A percentile compares a stretch with the other conserved stretches of the same genome.
Conservation (phyloP, 2,113 vertebrate species). For the Hemicordylus capensis region DNA sequence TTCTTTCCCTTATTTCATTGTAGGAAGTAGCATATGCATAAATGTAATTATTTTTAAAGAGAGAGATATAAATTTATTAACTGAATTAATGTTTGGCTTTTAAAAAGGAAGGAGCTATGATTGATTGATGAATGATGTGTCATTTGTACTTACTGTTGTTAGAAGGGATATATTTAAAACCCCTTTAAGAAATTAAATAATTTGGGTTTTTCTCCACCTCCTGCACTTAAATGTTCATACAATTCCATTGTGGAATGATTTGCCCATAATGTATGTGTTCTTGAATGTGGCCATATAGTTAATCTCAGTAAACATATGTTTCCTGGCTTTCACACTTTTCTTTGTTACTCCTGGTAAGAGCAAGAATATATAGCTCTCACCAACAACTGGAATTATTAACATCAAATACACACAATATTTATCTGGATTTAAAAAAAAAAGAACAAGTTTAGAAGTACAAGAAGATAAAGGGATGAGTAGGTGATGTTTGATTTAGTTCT, state of each 20-base stretch:
- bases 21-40: too few relatives aligned
- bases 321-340: not conserved
- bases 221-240: not conserved
- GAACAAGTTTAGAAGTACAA: not conserved
- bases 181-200: not conserved
- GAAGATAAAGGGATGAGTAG: not conserved
- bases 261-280: not conserved
- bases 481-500: not conserved
- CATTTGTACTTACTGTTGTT: not conserved
- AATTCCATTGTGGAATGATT: not conserved
- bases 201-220: not conserved
- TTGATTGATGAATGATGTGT: too few relatives aligned
- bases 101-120: too few relatives aligned
- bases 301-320: not conserved
- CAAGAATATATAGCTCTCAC: not conserved
- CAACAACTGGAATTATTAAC: not conserved
- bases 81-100: too few relatives aligned
- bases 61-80: too few relatives aligned
- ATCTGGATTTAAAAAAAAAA: not conserved
- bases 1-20: slow-evolving; percentile 23
- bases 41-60: too few relatives aligned
- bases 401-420: not conserved
- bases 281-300: not conserved
- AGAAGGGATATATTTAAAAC: not conserved
- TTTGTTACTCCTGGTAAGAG: not conserved